Evolutionary conservation across 2,797 vertebrate species (phyloP), one percentile per base, ranked within the genome.

Genomic region (Liasis olivaceus): DNA sequence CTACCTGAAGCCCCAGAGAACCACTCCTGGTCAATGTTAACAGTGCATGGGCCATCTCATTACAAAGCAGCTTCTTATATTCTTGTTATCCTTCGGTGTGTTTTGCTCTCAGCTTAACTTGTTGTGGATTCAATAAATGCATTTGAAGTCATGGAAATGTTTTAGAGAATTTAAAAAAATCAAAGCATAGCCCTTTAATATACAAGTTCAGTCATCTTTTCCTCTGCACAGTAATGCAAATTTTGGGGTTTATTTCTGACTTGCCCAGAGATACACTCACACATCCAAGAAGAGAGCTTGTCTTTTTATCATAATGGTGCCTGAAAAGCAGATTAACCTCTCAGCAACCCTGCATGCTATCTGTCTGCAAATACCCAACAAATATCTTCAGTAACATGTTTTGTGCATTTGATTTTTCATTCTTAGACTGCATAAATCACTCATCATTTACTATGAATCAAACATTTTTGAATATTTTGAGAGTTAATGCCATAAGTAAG

Each of bases 271-370:
- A 85, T 92, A n/a, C 31, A 85, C 90, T 95, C 58, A 0, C 6
- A 36, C 17, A 89, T 86, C 17, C 28, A 62, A 42, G 28, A n/a
- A 89, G 87, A 89, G 47, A 85, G 17, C 26, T 85, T 47, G 90
- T 72, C 58, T 93, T 17, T 93, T 93, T 91, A 60, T 60, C 22
- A 3, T 59, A 59, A 90, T 15, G 15, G 5, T 31, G 13, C 28
- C 69, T 91, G 8, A 93, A 17, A 94, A 95, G 2, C 56, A 92
- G 84, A 92, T 77, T 9, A 90, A 89, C 22, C 85, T 54, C 62
- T 95, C 91, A 94, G 91, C 31, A 15, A 91, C 36, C 54, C 2
- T 47, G 7, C 93, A 95, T 90, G 5, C n/a, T 31, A 93, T 89
- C 89, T 36, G 0, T 42, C 87, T 77, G 81, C 94, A 81, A 93